Percentiles rank a stretch among this genome's conserved stretches.
Evolutionary conservation across 1,140 invertebrate species (phyloP).

Genomic region (Charaxes varanes): DNA sequence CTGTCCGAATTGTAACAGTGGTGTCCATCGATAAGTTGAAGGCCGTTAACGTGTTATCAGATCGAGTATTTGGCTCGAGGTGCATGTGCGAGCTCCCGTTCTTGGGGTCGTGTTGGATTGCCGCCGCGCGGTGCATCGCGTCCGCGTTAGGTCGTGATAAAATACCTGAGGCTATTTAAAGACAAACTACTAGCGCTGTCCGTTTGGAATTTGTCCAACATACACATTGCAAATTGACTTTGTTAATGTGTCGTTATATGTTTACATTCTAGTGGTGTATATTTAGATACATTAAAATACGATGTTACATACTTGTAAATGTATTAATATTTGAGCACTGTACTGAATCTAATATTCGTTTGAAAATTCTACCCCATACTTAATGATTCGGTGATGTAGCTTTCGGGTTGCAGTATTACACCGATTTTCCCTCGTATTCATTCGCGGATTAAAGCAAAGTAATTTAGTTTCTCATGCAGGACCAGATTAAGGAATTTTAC

Average conservation of each 20-base stretch:
- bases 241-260: constrained; percentile 17
- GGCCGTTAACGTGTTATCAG: constrained; percentile 46
- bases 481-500: too few species aligned
- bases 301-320: too few species aligned
- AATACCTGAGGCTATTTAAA: constrained; percentile 57
- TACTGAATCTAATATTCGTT: too few species aligned
- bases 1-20: constrained; percentile 2
- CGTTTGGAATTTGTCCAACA: constrained; percentile 58
- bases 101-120: constrained; percentile 32
- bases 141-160: constrained; percentile 43
- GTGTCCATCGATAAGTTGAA: constrained; percentile 30
- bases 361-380: too few species aligned
- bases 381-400: too few species aligned
- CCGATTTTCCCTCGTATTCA: too few species aligned
- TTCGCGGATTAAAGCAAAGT: too few species aligned
- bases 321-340: too few species aligned
- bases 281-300: too few species aligned
- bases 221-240: constrained; percentile 17
- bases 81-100: constrained; percentile 37
- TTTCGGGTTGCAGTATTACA: too few species aligned
- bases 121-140: constrained; percentile 34
- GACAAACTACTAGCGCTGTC: constrained; percentile 48
- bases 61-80: constrained; percentile 38
- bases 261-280: constrained; percentile 18
- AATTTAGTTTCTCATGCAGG: too few species aligned